These are phyloP conservation scores for Drosophila testacea DNA, from an alignment of 2,888 invertebrate species.

Conservation along the genomic window DNA sequence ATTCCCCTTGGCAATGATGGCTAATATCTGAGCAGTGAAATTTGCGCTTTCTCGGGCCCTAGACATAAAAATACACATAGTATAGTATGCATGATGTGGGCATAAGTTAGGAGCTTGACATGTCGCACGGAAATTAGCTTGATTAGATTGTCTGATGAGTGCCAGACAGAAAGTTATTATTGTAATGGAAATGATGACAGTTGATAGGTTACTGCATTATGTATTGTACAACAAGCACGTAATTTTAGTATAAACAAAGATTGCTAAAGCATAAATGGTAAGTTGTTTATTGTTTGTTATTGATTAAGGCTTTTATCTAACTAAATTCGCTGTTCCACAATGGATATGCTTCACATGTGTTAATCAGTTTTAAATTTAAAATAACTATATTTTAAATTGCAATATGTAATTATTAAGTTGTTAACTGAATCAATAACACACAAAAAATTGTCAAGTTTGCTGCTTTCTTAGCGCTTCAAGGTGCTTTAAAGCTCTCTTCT, in stretches of 20 bases:
- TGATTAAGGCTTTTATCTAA: no score
- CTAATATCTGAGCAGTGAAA: conserved; percentile 18
- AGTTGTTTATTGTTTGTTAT: no score
- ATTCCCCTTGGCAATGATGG: conserved; percentile 4
- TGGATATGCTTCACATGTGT: no score
- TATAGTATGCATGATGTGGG: not conserved
- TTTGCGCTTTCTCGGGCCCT: conserved; percentile 6
- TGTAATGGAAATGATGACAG: conserved; percentile 8
- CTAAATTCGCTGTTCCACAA: no score
- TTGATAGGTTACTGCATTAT: conserved; percentile 6
- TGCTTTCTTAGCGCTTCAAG: no score
- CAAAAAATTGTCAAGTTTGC: not conserved
- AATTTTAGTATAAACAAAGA: not conserved
- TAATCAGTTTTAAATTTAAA: no score
- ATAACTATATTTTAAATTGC: no score
- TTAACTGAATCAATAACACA: no score
- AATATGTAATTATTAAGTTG: no score
- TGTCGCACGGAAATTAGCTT: conserved; percentile 48
- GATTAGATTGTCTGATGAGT: conserved; percentile 45
- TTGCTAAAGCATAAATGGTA: not conserved
- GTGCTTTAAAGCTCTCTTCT: not conserved
- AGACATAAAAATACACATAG: conserved; percentile 1
- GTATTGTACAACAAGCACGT: not conserved
- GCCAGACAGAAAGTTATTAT: conserved; percentile 29
- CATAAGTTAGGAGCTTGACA: conserved; percentile 14